Evolutionary conservation across 2,797 vertebrate species (phyloP).

Genomic region (Anisognathus igniventris): DNA sequence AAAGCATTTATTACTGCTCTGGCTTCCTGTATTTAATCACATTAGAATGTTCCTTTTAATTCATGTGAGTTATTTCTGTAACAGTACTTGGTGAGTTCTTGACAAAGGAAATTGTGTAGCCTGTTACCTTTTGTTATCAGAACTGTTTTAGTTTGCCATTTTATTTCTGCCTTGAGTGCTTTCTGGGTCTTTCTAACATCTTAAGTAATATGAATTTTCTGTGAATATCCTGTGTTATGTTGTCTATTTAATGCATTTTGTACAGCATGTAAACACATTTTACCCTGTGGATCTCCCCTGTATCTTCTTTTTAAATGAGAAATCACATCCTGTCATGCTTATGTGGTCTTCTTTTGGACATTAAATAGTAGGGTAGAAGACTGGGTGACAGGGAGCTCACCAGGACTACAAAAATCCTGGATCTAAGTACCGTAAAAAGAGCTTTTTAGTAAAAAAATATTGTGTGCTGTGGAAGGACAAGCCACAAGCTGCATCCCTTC

Average conservation of each 20-base stretch:
- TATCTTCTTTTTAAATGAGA: neutral
- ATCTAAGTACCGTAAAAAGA: neutral
- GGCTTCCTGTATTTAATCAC: neutral
- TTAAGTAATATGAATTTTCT: neutral
- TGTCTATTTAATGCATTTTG: neutral
- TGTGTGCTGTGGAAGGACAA: neutral
- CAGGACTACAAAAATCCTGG: neutral
- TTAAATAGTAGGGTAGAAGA: neutral
- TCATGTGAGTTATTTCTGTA: neutral
- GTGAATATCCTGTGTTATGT: neutral
- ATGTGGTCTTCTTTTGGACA: neutral
- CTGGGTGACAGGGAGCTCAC: neutral
- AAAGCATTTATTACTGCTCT: neutral
- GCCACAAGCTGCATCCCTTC: neutral
- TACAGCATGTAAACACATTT: neutral
- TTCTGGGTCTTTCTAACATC: neutral
- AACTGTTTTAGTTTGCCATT: neutral
- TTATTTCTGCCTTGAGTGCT: neutral
- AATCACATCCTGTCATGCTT: neutral
- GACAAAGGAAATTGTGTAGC: neutral
- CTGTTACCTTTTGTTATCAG: neutral
- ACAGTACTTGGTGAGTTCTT: neutral
- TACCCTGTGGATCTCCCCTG: rapidly evolving
- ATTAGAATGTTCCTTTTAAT: neutral
- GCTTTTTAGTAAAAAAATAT: neutral